Evolutionary conservation across 2,113 vertebrate species (phyloP).

Genomic region (Podarcis cretensis): DNA sequence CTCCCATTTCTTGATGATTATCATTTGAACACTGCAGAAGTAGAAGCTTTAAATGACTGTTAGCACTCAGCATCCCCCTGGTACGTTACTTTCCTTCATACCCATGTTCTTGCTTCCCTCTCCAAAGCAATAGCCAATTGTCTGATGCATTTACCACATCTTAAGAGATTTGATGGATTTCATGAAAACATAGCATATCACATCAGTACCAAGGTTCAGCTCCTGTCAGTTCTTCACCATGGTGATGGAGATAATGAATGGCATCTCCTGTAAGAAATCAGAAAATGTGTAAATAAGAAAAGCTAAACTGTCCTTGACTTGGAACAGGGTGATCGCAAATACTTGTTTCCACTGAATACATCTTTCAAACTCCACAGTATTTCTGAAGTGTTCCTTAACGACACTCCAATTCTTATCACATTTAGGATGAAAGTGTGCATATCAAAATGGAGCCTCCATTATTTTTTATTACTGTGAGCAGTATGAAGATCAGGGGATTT

Average conservation of each 20-base stretch:
- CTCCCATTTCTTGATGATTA: neutral
- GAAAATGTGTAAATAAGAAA: neutral
- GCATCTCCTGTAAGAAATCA: neutral
- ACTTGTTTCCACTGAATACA: neutral
- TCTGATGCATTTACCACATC: neutral
- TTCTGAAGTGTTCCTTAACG: neutral
- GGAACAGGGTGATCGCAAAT: neutral
- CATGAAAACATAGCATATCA: neutral
- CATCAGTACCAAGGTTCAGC: neutral
- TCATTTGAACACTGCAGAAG: neutral
- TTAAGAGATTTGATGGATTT: neutral
- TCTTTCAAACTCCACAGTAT: neutral
- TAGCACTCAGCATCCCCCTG: neutral
- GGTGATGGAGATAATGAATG: neutral
- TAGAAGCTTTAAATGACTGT: neutral
- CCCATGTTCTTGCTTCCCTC: neutral
- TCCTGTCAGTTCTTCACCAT: neutral
- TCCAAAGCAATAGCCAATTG: neutral
- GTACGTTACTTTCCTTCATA: neutral
- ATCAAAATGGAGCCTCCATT: neutral
- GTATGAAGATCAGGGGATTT: too few species aligned
- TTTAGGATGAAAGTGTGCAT: neutral
- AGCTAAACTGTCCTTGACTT: neutral
- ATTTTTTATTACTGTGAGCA: neutral
- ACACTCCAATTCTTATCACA: neutral